Evolutionary conservation across 2,888 invertebrate species (phyloP).

Genomic region (Volucella bombylans): DNA sequence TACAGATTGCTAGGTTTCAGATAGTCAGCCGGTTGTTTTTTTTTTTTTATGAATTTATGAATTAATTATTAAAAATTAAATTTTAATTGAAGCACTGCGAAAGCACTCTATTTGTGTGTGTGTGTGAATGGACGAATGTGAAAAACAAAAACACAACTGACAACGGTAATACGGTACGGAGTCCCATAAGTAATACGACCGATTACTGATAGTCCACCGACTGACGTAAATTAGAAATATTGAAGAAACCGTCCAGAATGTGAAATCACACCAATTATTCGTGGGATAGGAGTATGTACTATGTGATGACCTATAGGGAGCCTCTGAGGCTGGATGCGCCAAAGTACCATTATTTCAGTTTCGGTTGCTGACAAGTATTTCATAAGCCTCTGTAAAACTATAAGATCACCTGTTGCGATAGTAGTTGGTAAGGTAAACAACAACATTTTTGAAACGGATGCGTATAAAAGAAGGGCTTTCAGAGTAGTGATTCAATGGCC

Average conservation of each 20-base stretch:
- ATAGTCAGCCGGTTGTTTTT: background rate
- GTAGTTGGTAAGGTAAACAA: constrained; percentile 8
- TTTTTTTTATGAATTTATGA: constrained; percentile 54
- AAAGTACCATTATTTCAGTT: background rate
- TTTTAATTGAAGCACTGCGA: constrained; percentile 51
- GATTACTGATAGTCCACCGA: constrained; percentile 24
- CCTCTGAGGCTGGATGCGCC: constrained; percentile 5
- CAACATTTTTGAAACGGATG: background rate
- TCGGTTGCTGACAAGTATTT: constrained; percentile 8
- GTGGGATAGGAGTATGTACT: constrained; percentile 17
- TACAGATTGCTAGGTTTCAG: constrained; percentile 16
- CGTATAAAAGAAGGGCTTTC: background rate
- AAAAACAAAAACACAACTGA: constrained; percentile 4
- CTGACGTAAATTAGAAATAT: constrained; percentile 47
- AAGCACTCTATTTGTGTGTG: constrained; percentile 7
- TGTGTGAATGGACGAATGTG: background rate
- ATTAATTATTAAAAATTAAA: constrained; percentile 65
- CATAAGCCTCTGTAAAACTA: constrained; percentile 17
- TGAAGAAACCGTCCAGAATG: constrained; percentile 12
- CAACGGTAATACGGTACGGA: constrained; percentile 7
- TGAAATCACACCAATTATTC: background rate
- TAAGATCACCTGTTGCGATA: constrained; percentile 33
- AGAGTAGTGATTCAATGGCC: background rate
- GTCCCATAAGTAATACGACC: background rate
- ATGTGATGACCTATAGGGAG: constrained; percentile 20